Percentiles rank a stretch among this genome's conserved stretches.
These are phyloP conservation scores for Manis javanica DNA, from an alignment of 2,797 vertebrate species.

Conservation along the genomic window DNA sequence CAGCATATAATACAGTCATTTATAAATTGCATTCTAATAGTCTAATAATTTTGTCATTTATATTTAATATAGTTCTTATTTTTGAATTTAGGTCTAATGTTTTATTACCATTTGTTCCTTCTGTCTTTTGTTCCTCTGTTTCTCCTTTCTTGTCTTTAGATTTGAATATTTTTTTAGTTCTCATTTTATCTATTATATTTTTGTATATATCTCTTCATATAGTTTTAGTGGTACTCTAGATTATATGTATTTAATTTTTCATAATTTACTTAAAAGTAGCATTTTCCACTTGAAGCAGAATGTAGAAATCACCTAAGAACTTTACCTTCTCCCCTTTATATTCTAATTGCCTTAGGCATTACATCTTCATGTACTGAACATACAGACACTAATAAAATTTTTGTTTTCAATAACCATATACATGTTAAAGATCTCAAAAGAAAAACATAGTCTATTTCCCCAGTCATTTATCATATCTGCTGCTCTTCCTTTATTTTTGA, in stretches of 20 bases:
- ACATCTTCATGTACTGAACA: not conserved
- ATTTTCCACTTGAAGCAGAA: not conserved
- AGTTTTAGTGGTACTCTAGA: not conserved
- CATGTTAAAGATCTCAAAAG: conserved; percentile 4
- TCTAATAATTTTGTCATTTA: not conserved
- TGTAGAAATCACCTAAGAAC: not conserved
- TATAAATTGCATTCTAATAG: not conserved
- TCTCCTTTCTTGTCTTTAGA: not conserved
- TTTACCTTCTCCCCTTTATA: not conserved
- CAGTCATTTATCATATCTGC: not conserved
- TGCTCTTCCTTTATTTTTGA: not conserved
- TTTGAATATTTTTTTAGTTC: not conserved
- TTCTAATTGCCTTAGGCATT: not conserved
- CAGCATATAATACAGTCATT: not conserved
- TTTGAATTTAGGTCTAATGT: not conserved
- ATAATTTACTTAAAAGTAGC: not conserved
- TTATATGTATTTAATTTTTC: not conserved
- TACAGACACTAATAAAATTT: not conserved
- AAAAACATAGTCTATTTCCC: not conserved
- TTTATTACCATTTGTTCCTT: not conserved
- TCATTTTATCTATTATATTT: not conserved
- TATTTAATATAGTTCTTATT: not conserved
- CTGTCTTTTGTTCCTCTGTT: not conserved
- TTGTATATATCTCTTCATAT: not conserved
- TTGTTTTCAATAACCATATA: not conserved